Conservation (phyloP, 2,113 vertebrate genomes). For the Sarotherodon lohbergeri region DNA sequence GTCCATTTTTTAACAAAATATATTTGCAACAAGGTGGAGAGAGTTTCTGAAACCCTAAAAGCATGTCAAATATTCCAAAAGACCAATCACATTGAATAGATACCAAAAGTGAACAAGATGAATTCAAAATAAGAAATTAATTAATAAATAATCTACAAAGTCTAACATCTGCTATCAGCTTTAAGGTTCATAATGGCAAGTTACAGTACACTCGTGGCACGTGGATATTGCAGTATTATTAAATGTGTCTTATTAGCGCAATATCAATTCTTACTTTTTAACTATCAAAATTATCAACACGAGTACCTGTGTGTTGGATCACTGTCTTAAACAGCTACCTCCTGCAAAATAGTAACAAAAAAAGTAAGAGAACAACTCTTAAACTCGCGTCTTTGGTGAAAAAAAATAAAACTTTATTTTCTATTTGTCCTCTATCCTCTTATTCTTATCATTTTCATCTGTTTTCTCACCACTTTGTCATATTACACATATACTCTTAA, state of each 20-base stretch:
- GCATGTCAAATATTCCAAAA: not conserved
- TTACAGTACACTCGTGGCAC: not conserved
- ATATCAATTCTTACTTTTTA: not conserved
- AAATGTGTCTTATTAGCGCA: not conserved
- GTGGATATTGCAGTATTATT: not conserved
- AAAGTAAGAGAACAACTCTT: not conserved
- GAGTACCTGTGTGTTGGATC: not conserved
- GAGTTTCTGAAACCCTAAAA: not conserved
- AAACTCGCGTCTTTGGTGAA: not conserved
- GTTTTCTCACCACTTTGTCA: not conserved
- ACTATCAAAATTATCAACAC: not conserved
- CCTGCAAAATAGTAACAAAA: not conserved
- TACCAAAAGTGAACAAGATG: not conserved
- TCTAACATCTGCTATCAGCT: not conserved
- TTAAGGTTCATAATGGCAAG: not conserved
- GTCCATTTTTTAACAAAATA: not conserved
- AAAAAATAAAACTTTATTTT: fast-evolving
- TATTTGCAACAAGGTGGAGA: not conserved
- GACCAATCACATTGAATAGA: not conserved
- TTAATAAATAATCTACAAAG: not conserved
- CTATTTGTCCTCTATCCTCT: not conserved
- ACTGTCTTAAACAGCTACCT: not conserved
- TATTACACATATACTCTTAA: not conserved
- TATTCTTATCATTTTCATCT: not conserved
- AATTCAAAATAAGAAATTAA: not conserved